phyloP scores from a whole-genome alignment of 2,113 vertebrate species.

The Albula goreensis region DNA sequence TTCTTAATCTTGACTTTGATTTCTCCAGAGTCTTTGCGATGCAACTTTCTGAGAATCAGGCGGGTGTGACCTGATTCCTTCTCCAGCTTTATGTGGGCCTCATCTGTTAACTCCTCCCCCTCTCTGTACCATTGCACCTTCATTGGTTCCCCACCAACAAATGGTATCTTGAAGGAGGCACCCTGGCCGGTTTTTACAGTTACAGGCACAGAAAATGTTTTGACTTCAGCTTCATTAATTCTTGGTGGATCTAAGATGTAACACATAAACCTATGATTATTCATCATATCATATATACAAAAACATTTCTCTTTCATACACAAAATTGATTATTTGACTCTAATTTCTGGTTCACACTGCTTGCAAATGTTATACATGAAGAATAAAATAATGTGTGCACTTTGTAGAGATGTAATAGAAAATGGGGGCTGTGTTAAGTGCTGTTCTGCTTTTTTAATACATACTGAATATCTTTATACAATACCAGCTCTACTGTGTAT shows the following conservation, averaged over 20 bases:
- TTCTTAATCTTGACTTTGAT: slow-evolving; percentile 84
- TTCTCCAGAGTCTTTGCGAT: slow-evolving; percentile 80
- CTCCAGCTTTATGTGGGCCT: slow-evolving; percentile 68
- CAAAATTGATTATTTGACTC: neutral
- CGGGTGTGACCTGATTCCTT: slow-evolving; percentile 58
- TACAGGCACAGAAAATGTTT: slow-evolving; percentile 66
- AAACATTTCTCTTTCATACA: neutral
- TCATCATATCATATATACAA: neutral
- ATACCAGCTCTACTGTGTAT: too few species aligned
- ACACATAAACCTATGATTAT: slow-evolving; percentile 2
- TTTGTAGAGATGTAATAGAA: too few species aligned
- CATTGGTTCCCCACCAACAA: slow-evolving; percentile 72
- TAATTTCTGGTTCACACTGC: too few species aligned
- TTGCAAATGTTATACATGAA: too few species aligned
- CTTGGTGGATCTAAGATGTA: slow-evolving; percentile 76
- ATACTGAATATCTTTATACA: too few species aligned
- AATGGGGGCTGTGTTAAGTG: too few species aligned
- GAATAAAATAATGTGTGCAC: too few species aligned
- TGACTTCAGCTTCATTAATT: slow-evolving; percentile 67
- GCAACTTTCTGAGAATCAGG: slow-evolving; percentile 71
- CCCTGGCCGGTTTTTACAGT: slow-evolving; percentile 79
- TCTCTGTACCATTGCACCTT: slow-evolving; percentile 82
- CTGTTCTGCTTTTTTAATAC: too few species aligned
- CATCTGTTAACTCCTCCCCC: slow-evolving; percentile 68
- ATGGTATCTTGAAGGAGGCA: slow-evolving; percentile 73